phyloP scores from a whole-genome alignment of 2,888 invertebrate genomes.

The Gonocerus acuteangulatus region DNA sequence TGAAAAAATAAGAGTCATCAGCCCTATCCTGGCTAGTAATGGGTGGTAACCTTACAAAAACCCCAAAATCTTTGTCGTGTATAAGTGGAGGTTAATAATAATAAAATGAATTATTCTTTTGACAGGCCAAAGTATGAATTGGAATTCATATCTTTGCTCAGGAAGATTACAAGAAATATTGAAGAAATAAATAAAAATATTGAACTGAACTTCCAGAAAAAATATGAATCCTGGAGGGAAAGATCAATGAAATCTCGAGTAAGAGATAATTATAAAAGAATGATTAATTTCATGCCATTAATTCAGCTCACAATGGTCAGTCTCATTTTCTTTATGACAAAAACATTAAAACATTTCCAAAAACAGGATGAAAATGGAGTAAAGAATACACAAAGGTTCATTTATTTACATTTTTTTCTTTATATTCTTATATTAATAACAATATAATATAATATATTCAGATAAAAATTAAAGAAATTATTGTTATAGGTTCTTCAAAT shows the following conservation, averaged over 20 bases:
- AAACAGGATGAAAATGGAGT: background rate
- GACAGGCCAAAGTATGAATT: constrained; percentile 12
- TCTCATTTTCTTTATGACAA: background rate
- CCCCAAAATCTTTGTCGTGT: no score
- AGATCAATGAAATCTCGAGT: constrained; percentile 11
- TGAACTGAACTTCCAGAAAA: background rate
- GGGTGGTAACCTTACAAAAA: no score
- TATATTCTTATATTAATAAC: background rate
- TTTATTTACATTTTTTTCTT: background rate
- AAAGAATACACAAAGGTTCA: constrained; percentile 1
- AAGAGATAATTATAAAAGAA: constrained; percentile 4
- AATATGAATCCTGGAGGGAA: background rate
- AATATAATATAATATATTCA: background rate
- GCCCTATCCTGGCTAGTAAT: no score
- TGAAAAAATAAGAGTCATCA: no score
- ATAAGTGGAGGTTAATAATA: no score
- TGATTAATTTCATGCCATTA: background rate
- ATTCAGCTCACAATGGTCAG: background rate
- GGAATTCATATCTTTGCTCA: constrained; percentile 4
- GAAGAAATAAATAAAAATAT: constrained; percentile 1
- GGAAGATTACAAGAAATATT: background rate
- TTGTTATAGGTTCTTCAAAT: background rate
- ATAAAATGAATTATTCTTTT: no score
- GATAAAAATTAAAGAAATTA: background rate
- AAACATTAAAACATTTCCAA: background rate